phyloP scores from a whole-genome alignment of 2,113 vertebrate species.

The Embiotoca jacksoni region DNA sequence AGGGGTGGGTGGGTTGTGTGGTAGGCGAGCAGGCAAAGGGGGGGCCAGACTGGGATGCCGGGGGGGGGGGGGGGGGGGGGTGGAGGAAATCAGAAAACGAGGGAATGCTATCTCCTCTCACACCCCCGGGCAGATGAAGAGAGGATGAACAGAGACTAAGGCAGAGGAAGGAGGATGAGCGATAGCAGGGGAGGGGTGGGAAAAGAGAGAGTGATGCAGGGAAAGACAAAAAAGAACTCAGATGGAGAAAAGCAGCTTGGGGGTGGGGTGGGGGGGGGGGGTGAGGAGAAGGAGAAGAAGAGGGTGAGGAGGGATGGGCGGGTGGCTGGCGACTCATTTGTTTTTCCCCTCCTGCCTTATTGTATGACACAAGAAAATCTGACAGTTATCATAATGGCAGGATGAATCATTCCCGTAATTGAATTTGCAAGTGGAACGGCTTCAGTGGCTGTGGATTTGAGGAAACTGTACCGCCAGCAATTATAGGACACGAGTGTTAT shows the following conservation, averaged over 20 bases:
- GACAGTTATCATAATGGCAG: constrained; percentile 84
- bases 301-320: constrained; percentile 31
- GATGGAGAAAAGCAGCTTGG: constrained; percentile 58
- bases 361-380: constrained; percentile 82
- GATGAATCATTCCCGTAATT: constrained; percentile 83
- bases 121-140: constrained; percentile 62
- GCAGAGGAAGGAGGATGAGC: constrained; percentile 61
- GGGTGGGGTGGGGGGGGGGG: constrained; percentile 43
- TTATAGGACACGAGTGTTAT: constrained; percentile 53
- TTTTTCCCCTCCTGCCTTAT: constrained; percentile 74
- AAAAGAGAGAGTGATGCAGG: constrained; percentile 44
- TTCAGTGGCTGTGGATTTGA: constrained; percentile 71
- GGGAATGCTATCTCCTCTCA: constrained; percentile 61
- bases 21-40: constrained; percentile 23
- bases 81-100: constrained; percentile 59
- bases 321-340: constrained; percentile 75
- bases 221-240: constrained; percentile 50
- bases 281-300: constrained; percentile 47
- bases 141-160: constrained; percentile 63
- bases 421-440: constrained; percentile 81
- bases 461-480: constrained; percentile 47
- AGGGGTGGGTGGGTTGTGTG: constrained; percentile 25
- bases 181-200: constrained; percentile 47
- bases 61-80: constrained; percentile 12
- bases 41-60: constrained; percentile 7